phyloP scores from a whole-genome alignment of 2,797 vertebrate genomes.

The Typhlichthys subterraneus region DNA sequence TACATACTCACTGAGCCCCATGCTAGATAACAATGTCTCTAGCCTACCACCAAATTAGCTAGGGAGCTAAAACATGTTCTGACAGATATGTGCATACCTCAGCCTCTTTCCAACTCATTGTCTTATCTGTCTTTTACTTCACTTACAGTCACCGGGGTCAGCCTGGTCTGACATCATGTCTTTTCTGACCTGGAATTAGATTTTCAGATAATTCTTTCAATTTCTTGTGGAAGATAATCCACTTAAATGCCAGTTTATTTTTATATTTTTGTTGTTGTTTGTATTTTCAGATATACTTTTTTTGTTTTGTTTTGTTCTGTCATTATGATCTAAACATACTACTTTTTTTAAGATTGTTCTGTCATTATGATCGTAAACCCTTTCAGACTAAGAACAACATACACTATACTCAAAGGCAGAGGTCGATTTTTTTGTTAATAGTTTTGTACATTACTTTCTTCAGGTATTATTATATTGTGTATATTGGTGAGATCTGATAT shows the following conservation, averaged over 20 bases:
- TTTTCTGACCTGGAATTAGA: not conserved
- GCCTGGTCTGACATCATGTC: constrained; percentile 21
- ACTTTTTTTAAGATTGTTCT: too few species aligned
- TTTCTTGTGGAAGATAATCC: not conserved
- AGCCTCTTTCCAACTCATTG: not conserved
- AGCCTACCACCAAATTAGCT: constrained; percentile 8
- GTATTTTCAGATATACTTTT: too few species aligned
- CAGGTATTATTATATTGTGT: not conserved
- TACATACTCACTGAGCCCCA: constrained; percentile 5
- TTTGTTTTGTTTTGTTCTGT: too few species aligned
- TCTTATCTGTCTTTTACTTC: constrained; percentile 13
- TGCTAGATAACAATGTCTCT: constrained; percentile 4
- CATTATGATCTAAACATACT: too few species aligned
- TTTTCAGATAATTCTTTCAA: not conserved
- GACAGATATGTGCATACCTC: constrained; percentile 37
- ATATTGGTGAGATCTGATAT: constrained; percentile 1
- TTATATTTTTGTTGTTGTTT: too few species aligned
- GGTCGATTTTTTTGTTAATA: not conserved
- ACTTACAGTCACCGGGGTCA: constrained; percentile 11
- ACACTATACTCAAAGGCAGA: too few species aligned
- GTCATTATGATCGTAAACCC: too few species aligned
- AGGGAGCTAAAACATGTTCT: constrained; percentile 18
- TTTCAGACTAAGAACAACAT: too few species aligned
- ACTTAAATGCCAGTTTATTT: not conserved
- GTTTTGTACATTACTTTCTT: too few species aligned